Evolutionary conservation across 2,888 invertebrate species (phyloP).

Genomic region (Tetranychus truncatus): DNA sequence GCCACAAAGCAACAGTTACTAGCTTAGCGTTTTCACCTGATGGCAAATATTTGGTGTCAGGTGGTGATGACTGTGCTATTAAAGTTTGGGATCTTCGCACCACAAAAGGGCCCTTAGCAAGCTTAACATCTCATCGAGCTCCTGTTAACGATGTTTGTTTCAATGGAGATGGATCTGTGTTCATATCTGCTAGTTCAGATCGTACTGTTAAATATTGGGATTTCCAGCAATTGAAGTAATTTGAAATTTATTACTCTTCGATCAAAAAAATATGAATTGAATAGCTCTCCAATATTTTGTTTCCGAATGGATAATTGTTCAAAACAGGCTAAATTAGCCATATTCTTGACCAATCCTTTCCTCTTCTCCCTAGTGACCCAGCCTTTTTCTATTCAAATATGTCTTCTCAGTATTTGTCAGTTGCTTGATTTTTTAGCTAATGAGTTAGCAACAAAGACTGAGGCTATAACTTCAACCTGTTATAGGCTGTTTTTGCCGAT

Average conservation of each 20-base stretch:
- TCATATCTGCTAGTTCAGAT: constrained; percentile 50
- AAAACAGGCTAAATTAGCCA: too few species aligned
- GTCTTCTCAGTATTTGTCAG: too few species aligned
- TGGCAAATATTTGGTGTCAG: constrained; percentile 64
- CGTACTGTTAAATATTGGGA: constrained; percentile 50
- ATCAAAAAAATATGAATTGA: too few species aligned
- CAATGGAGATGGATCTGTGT: constrained; percentile 41
- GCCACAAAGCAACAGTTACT: constrained; percentile 54
- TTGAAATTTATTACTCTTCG: too few species aligned
- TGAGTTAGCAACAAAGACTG: too few species aligned
- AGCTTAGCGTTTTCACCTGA: constrained; percentile 63
- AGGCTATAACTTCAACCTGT: too few species aligned
- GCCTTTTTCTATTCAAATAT: neutral
- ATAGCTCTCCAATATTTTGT: too few species aligned
- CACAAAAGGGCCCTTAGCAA: constrained; percentile 44
- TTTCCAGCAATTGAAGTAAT: neutral
- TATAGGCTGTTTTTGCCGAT: too few species aligned
- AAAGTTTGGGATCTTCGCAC: constrained; percentile 52
- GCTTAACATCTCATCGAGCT: constrained; percentile 46
- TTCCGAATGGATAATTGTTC: too few species aligned
- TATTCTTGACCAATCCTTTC: too few species aligned
- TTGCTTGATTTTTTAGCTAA: too few species aligned
- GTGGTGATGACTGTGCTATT: constrained; percentile 52
- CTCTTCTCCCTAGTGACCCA: too few species aligned
- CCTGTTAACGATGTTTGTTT: constrained; percentile 46